A percentile compares a stretch with the other conserved stretches of the same genome.
Conservation (phyloP, 2,888 invertebrate genomes). For the Sinhomidia bicolor region DNA sequence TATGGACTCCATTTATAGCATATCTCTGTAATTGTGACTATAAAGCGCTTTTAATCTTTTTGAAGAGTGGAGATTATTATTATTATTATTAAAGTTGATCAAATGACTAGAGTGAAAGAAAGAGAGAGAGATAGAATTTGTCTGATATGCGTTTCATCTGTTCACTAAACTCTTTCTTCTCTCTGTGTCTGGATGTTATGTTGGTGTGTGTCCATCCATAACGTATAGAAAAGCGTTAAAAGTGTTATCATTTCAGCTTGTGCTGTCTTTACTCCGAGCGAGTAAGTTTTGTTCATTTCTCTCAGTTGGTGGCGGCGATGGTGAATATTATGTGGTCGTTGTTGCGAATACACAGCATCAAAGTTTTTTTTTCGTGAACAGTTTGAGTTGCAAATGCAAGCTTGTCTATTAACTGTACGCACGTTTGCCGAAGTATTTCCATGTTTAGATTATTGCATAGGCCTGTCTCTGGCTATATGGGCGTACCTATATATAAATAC, state of each 20-base stretch:
- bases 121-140: slow-evolving; percentile 18
- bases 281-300: slow-evolving; percentile 54
- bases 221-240: not conserved
- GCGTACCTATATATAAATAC: not conserved
- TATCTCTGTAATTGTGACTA: slow-evolving; percentile 37
- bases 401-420: not conserved
- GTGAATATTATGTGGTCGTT: too few species aligned
- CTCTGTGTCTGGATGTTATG: not conserved
- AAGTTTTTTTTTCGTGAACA: slow-evolving; percentile 10
- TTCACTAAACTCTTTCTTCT: not conserved
- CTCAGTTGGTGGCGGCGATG: slow-evolving; percentile 68
- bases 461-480: not conserved
- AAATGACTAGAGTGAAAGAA: slow-evolving; percentile 23
- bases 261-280: not conserved
- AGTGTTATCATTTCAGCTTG: not conserved
- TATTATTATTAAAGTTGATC: slow-evolving; percentile 65
- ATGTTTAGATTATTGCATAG: not conserved
- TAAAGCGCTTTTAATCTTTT: slow-evolving; percentile 49
- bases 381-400: slow-evolving; percentile 17
- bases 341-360: slow-evolving; percentile 41
- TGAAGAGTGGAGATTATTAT: slow-evolving; percentile 49
- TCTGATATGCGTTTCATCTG: not conserved
- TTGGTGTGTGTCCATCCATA: slow-evolving; percentile 14
- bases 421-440: not conserved
- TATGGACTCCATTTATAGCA: slow-evolving; percentile 60